phyloP scores from a whole-genome alignment of 2,113 vertebrate species.

The Barnardius zonarius region DNA sequence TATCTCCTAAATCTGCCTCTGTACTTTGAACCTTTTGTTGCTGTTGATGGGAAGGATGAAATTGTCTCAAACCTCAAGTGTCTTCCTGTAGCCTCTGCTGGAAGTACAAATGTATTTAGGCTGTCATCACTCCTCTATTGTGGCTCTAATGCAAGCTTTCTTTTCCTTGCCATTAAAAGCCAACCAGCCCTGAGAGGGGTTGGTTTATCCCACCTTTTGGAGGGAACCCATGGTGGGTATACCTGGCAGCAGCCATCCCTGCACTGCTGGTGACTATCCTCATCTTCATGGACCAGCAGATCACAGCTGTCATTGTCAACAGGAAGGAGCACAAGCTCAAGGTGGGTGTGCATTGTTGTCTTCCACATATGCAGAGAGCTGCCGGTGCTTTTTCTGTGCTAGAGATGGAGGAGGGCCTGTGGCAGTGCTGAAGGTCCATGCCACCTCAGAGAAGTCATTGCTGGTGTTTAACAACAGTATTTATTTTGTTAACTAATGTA shows the following conservation, averaged over 20 bases:
- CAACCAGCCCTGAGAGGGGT: slow-evolving; percentile 89
- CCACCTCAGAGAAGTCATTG: background rate
- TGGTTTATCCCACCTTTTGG: slow-evolving; percentile 95
- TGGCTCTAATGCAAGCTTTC: background rate
- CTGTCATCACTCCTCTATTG: rapidly evolving
- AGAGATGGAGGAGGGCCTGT: background rate
- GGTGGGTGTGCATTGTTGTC: slow-evolving; percentile 65
- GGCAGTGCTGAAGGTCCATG: background rate
- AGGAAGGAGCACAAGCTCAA: slow-evolving; percentile 98
- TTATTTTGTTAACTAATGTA: background rate
- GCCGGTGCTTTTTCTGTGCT: background rate
- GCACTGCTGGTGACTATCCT: slow-evolving; percentile 96
- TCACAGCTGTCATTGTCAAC: slow-evolving; percentile 97
- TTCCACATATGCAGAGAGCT: background rate
- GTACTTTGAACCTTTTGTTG: background rate
- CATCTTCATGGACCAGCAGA: slow-evolving; percentile 99
- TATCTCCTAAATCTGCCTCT: background rate
- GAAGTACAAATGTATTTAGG: background rate
- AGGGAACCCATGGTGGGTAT: slow-evolving; percentile 98
- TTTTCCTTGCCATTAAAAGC: slow-evolving; percentile 72
- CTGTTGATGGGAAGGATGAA: background rate
- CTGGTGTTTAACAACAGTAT: background rate
- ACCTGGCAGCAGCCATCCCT: slow-evolving; percentile 87
- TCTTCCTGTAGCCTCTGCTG: background rate
- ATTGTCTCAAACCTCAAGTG: background rate